Base-by-base conservation (phyloP, 2,797 vertebrate genomes). In the Sebastes oblongus region DNA sequence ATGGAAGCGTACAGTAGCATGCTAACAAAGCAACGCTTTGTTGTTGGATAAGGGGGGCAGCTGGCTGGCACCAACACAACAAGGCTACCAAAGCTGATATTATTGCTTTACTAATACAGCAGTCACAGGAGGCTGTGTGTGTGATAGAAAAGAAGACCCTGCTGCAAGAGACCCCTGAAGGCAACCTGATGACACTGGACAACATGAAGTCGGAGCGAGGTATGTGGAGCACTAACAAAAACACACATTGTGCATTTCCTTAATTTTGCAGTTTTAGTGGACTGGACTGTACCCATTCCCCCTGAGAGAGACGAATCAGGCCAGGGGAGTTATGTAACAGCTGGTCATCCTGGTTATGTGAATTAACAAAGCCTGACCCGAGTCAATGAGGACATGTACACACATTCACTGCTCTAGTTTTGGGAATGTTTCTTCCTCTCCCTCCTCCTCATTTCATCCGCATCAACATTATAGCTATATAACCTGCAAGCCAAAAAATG, bases 171-270 rank as follows among this genome's bases (percentile, higher is more conserved):
- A 65, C 86, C 61, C 0, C 81, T 74, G 87, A 93, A 92, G 92
- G 77, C 92, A 82, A 77, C 90, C 90, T 88, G 86, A 94, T 95
- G 95, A 94, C 95, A 87, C 90, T 93, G 92, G 94, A 87, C 90
- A 97, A 95, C 91, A 99, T 99, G 98, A 99, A 98, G 96, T 90
- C 98, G 73, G 97, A 99, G 86, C 91, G 97, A 98, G 98, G 98
- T 99, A 97, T 94, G 94, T 85, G 85, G 22, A 55, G 27, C 69
- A 78, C n/a, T 62, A 25, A 71, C 64, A 80, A 34, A 64, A 61
- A 65, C 8, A 55, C 73, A 42, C 39, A 62, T 72, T 82, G 79
- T 82, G 61, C 66, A 32, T 75, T 59, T 82, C 72, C 72, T 14
- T 42, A 42, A 14, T 42, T 42, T 42, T 42, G 36, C 68, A 59